Conservation (phyloP, 2,888 invertebrate genomes). For the Acanthacorydalis orientalis region DNA sequence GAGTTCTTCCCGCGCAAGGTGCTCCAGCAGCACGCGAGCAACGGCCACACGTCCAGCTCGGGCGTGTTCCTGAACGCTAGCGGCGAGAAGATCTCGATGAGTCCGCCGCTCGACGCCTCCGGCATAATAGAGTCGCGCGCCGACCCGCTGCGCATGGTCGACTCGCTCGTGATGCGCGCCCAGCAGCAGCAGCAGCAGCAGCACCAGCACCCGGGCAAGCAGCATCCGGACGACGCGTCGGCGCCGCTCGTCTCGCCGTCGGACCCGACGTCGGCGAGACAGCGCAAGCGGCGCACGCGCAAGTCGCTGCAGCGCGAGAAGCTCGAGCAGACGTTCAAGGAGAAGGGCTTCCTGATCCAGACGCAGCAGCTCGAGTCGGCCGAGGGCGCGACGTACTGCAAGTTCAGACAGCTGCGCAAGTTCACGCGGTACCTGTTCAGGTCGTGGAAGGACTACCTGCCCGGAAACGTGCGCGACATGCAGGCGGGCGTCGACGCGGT, state of each 20-base stretch:
- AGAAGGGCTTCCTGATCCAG: slow-evolving; percentile 83
- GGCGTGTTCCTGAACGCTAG: slow-evolving; percentile 32
- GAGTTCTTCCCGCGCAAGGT: slow-evolving; percentile 62
- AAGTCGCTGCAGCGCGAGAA: slow-evolving; percentile 77
- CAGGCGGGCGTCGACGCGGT: slow-evolving; percentile 8
- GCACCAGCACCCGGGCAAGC: too few species aligned
- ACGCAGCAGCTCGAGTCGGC: slow-evolving; percentile 86
- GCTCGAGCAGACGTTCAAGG: slow-evolving; percentile 80
- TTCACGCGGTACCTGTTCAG: slow-evolving; percentile 81
- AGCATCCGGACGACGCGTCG: too few species aligned
- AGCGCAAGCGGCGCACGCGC: slow-evolving; percentile 50
- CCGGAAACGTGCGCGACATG: slow-evolving; percentile 35
- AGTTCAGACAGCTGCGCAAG: slow-evolving; percentile 77
- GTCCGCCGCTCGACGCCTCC: slow-evolving; percentile 7
- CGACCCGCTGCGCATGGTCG: not conserved
- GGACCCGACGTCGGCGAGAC: slow-evolving; percentile 17
- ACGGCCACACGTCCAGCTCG: slow-evolving; percentile 33
- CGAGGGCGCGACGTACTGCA: slow-evolving; percentile 86
- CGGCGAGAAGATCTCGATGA: slow-evolving; percentile 30
- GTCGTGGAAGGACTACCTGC: slow-evolving; percentile 86
- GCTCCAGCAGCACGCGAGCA: slow-evolving; percentile 35
- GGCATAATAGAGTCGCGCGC: not conserved
- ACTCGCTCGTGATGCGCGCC: too few species aligned
- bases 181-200: too few species aligned
- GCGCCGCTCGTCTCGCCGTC: slow-evolving; percentile 5